Evolutionary conservation across 2,888 invertebrate species (phyloP), one percentile per base, ranked within the genome.

Genomic region (Dexiosoma caninum): DNA sequence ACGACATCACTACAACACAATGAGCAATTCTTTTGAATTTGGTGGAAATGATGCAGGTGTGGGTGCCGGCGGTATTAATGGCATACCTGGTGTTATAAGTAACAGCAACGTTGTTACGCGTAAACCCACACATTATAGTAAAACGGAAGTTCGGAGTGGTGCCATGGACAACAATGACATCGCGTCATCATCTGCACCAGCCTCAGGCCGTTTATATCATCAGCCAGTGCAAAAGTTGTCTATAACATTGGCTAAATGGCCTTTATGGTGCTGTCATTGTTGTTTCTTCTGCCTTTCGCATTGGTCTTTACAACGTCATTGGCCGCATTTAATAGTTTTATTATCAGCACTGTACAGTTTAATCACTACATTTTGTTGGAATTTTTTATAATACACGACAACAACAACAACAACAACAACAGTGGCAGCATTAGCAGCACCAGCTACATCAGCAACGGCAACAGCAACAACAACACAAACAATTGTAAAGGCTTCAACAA

Each of bases 131-230:
- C 87, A 86, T 86, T 87, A 84, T 77, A 82, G 86, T 78, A 85
- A 87, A 70, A 85, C 88, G 64, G 87, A 88, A 82, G 86, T 86
- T 79, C 85, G 86, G 83, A 72, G 67, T 76, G 80, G 70, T 37
- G 42, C 85, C 30, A 85, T 87, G 85, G 88, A 88, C 85, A 88
- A 88, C 86, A 89, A 89, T 84, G 89, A 87, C 81, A 84, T 87
- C 44, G 55, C 64, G 16, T 60, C 75, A 78, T 84, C 87, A 74
- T 85, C 86, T 84, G 83, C 77, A 27, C 21, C 46, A 40, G 67
- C 77, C 44, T 51, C 57, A 27, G 51, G 64, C 37, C 42, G 35
- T 57, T 69, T 81, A 44, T 67, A 75, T 51, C 67, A 67, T 14
- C 75, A 67, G 67, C 51, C 67, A 67, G 42, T 51, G 35, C 62